Percentiles rank a stretch among this genome's conserved stretches.
phyloP scores from a whole-genome alignment of 2,113 vertebrate genomes.

The Charadrius vociferus region DNA sequence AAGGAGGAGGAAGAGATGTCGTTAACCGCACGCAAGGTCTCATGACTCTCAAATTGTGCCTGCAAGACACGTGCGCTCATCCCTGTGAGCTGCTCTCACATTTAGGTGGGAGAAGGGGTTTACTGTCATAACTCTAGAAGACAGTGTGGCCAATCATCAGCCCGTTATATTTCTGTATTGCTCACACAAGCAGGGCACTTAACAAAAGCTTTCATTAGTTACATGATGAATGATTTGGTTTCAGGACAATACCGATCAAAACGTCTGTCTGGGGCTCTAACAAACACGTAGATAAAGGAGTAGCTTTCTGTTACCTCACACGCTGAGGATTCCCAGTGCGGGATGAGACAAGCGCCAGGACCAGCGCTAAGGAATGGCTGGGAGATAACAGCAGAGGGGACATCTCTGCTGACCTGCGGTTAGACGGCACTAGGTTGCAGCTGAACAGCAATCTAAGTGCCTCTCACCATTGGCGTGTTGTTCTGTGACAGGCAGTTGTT shows the following conservation, averaged over 20 bases:
- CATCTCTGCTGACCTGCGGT: neutral
- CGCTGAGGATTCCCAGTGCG: neutral
- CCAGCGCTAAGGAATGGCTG: neutral
- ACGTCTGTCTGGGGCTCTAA: too few species aligned
- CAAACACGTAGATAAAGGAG: too few species aligned
- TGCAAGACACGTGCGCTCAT: too few species aligned
- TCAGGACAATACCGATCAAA: neutral
- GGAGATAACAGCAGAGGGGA: neutral
- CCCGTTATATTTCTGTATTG: too few species aligned
- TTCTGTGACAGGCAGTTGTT: neutral
- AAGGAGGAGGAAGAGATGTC: too few species aligned
- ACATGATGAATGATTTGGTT: neutral
- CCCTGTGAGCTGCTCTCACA: too few species aligned
- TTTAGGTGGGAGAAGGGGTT: too few species aligned
- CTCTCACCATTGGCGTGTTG: neutral
- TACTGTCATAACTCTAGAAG: too few species aligned
- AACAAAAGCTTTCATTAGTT: neutral
- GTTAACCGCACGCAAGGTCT: too few species aligned
- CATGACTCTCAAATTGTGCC: too few species aligned
- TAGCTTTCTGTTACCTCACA: neutral
- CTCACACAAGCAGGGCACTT: neutral
- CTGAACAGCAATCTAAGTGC: neutral
- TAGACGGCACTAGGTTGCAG: neutral
- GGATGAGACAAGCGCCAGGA: neutral
- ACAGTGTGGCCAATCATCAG: too few species aligned